A percentile compares a stretch with the other conserved stretches of the same genome.
phyloP scores from a whole-genome alignment of 2,888 invertebrate genomes.

The Spodoptera picta region DNA sequence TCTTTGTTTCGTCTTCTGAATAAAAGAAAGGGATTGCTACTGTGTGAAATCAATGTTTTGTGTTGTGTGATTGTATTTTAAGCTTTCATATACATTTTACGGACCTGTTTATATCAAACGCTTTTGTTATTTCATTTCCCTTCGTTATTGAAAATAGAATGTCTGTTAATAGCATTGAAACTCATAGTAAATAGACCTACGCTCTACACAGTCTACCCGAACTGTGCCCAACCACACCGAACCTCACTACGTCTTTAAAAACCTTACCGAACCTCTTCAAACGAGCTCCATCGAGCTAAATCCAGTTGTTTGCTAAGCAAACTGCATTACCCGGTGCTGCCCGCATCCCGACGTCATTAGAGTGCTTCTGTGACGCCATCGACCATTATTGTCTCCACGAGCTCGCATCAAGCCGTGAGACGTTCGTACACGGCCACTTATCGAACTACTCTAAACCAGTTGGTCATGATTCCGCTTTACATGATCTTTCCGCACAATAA shows the following conservation, averaged over 20 bases:
- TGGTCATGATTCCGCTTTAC: too few relatives aligned
- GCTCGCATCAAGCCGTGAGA: conserved; percentile 1
- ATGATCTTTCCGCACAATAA: too few relatives aligned
- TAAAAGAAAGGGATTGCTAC: conserved; percentile 17
- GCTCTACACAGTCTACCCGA: too few relatives aligned
- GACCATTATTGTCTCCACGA: conserved; percentile 13
- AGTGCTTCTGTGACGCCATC: conserved; percentile 9
- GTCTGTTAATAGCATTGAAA: too few relatives aligned
- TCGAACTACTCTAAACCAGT: too few relatives aligned
- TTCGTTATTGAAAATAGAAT: too few relatives aligned
- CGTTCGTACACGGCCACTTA: neutral
- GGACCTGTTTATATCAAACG: too few relatives aligned
- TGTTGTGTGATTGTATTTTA: neutral
- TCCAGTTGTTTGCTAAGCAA: conserved; percentile 40
- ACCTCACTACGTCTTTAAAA: neutral
- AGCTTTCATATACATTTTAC: too few relatives aligned
- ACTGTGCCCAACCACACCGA: neutral
- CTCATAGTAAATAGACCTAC: too few relatives aligned
- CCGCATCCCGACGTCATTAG: conserved; percentile 46
- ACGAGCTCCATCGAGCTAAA: conserved; percentile 5
- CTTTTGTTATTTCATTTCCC: too few relatives aligned
- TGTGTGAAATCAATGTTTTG: conserved; percentile 6
- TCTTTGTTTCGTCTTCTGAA: conserved; percentile 31
- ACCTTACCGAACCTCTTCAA: neutral
- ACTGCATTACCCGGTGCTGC: conserved; percentile 38